These are phyloP conservation scores for Karalla daura DNA, from an alignment of 2,797 vertebrate genomes.

Conservation along the genomic window DNA sequence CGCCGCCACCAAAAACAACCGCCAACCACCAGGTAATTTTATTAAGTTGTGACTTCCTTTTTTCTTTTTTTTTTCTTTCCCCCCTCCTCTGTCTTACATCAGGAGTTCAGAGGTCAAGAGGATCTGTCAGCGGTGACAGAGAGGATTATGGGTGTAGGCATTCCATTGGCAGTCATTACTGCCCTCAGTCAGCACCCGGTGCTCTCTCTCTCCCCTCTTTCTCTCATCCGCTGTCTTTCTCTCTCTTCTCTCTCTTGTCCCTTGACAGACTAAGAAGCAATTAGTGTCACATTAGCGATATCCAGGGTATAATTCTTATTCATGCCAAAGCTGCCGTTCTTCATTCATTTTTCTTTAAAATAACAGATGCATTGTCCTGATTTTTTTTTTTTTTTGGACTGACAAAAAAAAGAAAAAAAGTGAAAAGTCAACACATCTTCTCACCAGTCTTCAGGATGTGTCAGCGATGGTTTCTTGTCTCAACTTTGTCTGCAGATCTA, in stretches of 20 bases:
- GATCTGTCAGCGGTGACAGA: constrained; percentile 85
- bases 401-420: too few species aligned
- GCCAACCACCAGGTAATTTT: constrained; percentile 72
- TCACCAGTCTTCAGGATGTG: not conserved
- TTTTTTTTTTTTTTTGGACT: constrained; percentile 9
- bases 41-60: constrained; percentile 84
- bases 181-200: constrained; percentile 79
- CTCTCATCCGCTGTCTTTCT: constrained; percentile 75
- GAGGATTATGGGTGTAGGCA: constrained; percentile 86
- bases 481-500: constrained; percentile 32
- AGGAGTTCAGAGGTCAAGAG: constrained; percentile 85
- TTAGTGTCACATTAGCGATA: constrained; percentile 87
- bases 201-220: constrained; percentile 62
- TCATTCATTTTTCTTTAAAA: constrained; percentile 24
- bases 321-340: constrained; percentile 68
- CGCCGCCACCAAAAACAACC: constrained; percentile 52
- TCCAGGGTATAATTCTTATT: constrained; percentile 73
- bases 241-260: constrained; percentile 77
- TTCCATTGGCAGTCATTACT: constrained; percentile 86
- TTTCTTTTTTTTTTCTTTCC: constrained; percentile 78
- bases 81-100: too few species aligned
- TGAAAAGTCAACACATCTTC: not conserved
- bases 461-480: constrained; percentile 1
- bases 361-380: constrained; percentile 24
- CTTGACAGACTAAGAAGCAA: constrained; percentile 85